Percentiles rank a stretch among this genome's conserved stretches.
phyloP scores from a whole-genome alignment of 2,888 invertebrate species.

The Lochmaea crataegi region DNA sequence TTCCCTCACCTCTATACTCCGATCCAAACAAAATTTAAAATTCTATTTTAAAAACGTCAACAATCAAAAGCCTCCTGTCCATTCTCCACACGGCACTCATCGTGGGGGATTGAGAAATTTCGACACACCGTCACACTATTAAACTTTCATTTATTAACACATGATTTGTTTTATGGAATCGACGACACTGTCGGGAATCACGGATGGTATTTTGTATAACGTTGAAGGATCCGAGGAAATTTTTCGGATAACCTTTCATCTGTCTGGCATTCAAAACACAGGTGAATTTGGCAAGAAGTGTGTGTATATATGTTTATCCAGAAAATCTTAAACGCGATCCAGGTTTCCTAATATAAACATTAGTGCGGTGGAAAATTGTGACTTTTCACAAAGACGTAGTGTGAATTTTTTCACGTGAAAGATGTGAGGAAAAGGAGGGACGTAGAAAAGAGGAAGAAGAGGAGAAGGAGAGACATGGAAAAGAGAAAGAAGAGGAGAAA shows the following conservation, averaged over 20 bases:
- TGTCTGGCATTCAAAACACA: slow-evolving; percentile 19
- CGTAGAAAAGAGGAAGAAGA: too few species aligned
- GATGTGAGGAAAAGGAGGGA: too few species aligned
- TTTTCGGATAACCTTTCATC: slow-evolving; percentile 17
- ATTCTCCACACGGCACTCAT: slow-evolving; percentile 50
- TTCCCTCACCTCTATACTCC: slow-evolving; percentile 12
- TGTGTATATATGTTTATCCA: slow-evolving; percentile 15
- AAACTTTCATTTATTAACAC: slow-evolving; percentile 14
- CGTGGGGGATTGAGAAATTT: slow-evolving; percentile 29
- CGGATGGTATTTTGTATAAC: not conserved
- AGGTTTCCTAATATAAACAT: slow-evolving; percentile 34
- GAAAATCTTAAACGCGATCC: slow-evolving; percentile 27
- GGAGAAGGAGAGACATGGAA: too few species aligned
- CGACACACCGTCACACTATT: slow-evolving; percentile 40
- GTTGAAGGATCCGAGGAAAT: not conserved
- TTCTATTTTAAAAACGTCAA: slow-evolving; percentile 50
- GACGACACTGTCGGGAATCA: not conserved
- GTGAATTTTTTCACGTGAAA: too few species aligned
- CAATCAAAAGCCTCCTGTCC: slow-evolving; percentile 49
- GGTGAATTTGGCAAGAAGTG: slow-evolving; percentile 20
- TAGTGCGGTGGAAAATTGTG: slow-evolving; percentile 24
- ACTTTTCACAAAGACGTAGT: not conserved
- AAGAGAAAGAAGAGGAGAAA: too few species aligned
- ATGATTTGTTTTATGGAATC: slow-evolving; percentile 20
- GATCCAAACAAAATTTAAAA: slow-evolving; percentile 14